These are phyloP conservation scores for Tachysurus fulvidraco DNA, from an alignment of 2,113 vertebrate species.

Conservation along the genomic window DNA sequence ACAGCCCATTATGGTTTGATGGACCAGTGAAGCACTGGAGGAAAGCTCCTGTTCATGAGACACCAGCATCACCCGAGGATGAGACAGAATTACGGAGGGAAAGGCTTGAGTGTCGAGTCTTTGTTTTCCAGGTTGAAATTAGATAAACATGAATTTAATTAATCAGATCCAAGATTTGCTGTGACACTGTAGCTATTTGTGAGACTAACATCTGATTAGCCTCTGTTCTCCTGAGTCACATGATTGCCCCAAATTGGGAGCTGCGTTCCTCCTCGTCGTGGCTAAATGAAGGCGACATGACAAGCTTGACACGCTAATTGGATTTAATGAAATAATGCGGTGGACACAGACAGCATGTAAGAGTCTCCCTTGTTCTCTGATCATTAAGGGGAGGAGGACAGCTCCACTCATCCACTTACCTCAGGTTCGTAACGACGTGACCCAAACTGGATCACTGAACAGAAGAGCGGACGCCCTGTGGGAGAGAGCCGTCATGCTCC, in stretches of 20 bases:
- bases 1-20: slow-evolving; percentile 72
- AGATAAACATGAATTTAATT: background rate
- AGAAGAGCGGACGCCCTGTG: slow-evolving; percentile 62
- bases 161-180: slow-evolving; percentile 1
- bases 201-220: slow-evolving; percentile 61
- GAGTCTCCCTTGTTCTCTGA: slow-evolving; percentile 67
- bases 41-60: background rate
- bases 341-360: slow-evolving; percentile 76
- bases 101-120: background rate
- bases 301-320: slow-evolving; percentile 74
- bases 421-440: slow-evolving; percentile 71
- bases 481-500: slow-evolving; percentile 55
- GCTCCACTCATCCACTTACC: slow-evolving; percentile 68
- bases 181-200: background rate
- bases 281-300: slow-evolving; percentile 67
- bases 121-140: background rate
- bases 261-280: slow-evolving; percentile 61
- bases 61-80: slow-evolving; percentile 54
- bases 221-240: slow-evolving; percentile 54
- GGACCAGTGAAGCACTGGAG: slow-evolving; percentile 62
- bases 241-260: slow-evolving; percentile 63
- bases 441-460: slow-evolving; percentile 62
- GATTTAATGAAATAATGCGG: slow-evolving; percentile 76
- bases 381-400: slow-evolving; percentile 64
- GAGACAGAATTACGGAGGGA: slow-evolving; percentile 52